Evolutionary conservation across 1,140 invertebrate species (phyloP).

Genomic region (Pogonus chalceus): DNA sequence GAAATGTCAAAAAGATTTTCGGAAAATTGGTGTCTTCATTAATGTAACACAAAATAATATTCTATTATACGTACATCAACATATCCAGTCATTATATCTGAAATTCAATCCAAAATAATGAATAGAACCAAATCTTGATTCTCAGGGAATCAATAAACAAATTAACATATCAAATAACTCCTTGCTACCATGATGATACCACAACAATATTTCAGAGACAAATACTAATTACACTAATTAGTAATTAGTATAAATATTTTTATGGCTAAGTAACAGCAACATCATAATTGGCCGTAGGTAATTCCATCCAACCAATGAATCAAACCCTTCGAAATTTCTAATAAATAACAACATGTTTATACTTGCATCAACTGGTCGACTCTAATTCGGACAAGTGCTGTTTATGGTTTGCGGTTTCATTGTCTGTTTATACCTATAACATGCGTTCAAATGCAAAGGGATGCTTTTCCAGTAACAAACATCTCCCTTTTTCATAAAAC

Average conservation of each 20-base stretch:
- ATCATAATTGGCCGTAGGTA: too few species aligned
- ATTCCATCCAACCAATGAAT: not conserved
- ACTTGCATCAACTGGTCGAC: not conserved
- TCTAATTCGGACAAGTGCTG: not conserved
- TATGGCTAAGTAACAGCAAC: too few species aligned
- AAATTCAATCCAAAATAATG: not conserved
- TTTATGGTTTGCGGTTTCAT: not conserved
- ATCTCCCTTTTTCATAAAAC: not conserved
- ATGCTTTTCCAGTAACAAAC: not conserved
- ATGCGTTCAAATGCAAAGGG: too few species aligned
- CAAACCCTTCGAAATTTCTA: not conserved
- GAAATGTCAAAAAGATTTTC: too few species aligned
- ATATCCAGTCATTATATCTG: not conserved
- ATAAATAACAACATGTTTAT: not conserved
- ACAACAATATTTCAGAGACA: not conserved
- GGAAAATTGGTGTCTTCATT: not conserved
- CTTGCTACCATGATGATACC: not conserved
- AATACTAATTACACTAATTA: not conserved
- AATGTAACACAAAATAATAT: not conserved
- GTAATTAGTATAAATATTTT: not conserved
- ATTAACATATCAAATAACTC: not conserved
- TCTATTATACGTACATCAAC: not conserved
- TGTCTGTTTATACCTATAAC: not conserved
- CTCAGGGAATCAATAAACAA: too few species aligned
- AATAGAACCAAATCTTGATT: not conserved